These are phyloP conservation scores for Drosophila incognita DNA, from an alignment of 2,888 invertebrate genomes.

Conservation along the genomic window DNA sequence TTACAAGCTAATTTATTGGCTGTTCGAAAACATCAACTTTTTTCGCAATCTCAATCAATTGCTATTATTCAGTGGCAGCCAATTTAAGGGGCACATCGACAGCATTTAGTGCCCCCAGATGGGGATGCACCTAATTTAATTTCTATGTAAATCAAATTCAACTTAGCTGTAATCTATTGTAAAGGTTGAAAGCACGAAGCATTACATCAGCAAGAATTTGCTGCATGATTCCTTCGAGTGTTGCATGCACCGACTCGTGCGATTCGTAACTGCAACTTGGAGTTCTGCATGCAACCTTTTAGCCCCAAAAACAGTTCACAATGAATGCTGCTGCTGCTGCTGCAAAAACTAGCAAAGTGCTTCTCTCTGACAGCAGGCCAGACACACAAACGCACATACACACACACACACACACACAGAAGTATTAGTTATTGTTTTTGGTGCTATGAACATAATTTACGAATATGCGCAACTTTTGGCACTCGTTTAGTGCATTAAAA, in stretches of 20 bases:
- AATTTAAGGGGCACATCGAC: conserved; percentile 1
- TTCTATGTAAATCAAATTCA: conserved; percentile 33
- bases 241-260: conserved; percentile 31
- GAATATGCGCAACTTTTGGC: conserved; percentile 58
- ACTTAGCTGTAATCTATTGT: conserved; percentile 17
- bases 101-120: conserved; percentile 4
- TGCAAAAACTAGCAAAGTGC: conserved; percentile 43
- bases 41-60: neutral
- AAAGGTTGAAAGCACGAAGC: neutral
- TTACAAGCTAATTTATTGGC: neutral
- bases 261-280: conserved; percentile 38
- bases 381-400: conserved; percentile 1
- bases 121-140: conserved; percentile 16
- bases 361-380: conserved; percentile 29
- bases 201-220: conserved; percentile 5
- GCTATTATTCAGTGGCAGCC: neutral
- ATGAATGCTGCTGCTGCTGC: conserved; percentile 16
- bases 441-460: conserved; percentile 26
- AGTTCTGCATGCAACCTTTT: conserved; percentile 36
- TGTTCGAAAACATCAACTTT: neutral
- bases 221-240: conserved; percentile 14
- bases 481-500: conserved; percentile 72
- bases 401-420: neutral
- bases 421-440: conserved; percentile 3
- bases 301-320: conserved; percentile 2